Conservation (phyloP, 1,140 invertebrate genomes). For the Melipona quadrifasciata region DNA sequence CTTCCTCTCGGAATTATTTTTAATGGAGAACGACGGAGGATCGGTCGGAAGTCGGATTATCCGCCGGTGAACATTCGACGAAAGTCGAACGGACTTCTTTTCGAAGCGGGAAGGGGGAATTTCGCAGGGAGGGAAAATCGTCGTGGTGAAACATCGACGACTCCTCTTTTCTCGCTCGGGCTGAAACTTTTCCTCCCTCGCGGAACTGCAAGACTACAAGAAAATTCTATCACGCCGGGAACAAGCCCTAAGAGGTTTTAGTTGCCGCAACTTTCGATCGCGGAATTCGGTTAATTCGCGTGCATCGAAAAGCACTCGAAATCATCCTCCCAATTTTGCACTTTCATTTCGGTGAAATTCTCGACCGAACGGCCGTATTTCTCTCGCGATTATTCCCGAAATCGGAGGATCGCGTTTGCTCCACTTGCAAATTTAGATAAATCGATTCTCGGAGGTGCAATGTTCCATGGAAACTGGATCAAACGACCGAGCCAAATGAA, state of each 20-base stretch:
- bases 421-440: not conserved
- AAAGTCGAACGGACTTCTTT: not conserved
- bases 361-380: too few species aligned
- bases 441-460: not conserved
- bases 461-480: too few species aligned
- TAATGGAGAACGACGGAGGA: constrained; percentile 10
- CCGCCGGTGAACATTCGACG: not conserved
- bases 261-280: not conserved
- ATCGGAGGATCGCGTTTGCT: not conserved
- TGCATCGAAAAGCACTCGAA: constrained; percentile 8
- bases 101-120: not conserved
- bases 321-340: not conserved
- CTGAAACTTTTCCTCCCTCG: not conserved
- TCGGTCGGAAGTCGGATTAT: constrained; percentile 23
- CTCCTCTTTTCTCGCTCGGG: not conserved
- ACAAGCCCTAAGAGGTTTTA: constrained; percentile 13
- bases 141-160: not conserved
- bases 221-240: not conserved
- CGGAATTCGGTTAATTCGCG: constrained; percentile 4
- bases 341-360: not conserved
- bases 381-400: not conserved
- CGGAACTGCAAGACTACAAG: not conserved
- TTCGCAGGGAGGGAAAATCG: not conserved
- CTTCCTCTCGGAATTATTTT: constrained; percentile 35
- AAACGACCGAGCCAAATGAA: too few species aligned